phyloP scores from a whole-genome alignment of 2,888 invertebrate genomes.

The Tryphoninae sp. region DNA sequence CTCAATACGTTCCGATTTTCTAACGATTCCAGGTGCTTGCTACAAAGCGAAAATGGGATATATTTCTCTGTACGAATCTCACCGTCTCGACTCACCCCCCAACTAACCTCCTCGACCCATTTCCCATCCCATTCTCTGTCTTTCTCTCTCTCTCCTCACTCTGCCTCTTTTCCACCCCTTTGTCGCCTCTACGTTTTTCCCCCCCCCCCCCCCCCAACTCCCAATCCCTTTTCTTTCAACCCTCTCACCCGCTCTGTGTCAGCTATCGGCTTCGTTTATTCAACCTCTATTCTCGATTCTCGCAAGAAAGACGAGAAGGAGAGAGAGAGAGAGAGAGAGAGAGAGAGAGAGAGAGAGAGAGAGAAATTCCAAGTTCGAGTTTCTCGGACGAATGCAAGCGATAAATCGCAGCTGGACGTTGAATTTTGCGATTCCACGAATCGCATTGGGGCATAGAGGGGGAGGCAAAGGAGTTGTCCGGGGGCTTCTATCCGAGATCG shows the following conservation, averaged over 20 bases:
- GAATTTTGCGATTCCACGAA: slow-evolving; percentile 58
- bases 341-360: background rate
- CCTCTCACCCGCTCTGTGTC: slow-evolving; percentile 1
- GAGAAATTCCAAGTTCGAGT: slow-evolving; percentile 15
- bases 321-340: no score
- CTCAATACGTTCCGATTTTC: slow-evolving; percentile 36
- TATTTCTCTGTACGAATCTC: no score
- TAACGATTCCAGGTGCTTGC: slow-evolving; percentile 32
- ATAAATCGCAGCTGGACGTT: slow-evolving; percentile 58
- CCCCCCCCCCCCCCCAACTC: background rate
- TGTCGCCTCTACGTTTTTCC: slow-evolving; percentile 13
- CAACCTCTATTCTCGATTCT: slow-evolving; percentile 22
- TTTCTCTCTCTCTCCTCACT: no score
- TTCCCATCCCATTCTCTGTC: no score
- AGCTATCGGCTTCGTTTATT: slow-evolving; percentile 39
- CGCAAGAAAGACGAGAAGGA: slow-evolving; percentile 6
- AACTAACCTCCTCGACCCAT: no score
- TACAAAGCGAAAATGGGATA: background rate
- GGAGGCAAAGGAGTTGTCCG: slow-evolving; percentile 44
- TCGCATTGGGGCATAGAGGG: slow-evolving; percentile 14
- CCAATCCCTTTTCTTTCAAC: background rate
- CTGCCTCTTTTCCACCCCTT: background rate
- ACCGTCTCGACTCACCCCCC: no score
- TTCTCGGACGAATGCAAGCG: slow-evolving; percentile 45
- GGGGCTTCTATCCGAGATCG: slow-evolving; percentile 40